Evolutionary conservation across 2,888 invertebrate species (phyloP), one percentile per base, ranked within the genome.

Genomic region (Scaptodrosophila latifasciaeformis): DNA sequence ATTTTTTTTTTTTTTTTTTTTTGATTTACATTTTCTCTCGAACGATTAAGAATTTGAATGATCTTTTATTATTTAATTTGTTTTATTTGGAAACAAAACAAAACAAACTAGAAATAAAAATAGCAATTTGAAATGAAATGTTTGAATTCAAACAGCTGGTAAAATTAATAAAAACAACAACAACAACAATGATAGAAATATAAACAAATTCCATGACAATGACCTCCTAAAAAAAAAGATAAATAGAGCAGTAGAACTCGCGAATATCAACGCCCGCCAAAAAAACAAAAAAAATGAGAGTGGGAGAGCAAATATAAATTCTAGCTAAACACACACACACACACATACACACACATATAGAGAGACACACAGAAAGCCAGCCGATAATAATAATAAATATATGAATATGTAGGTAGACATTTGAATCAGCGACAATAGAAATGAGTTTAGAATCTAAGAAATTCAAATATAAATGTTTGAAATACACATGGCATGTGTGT

Each of bases 141-240:
- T 13, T 7, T 34, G 21, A 29, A 27, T 34, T 10, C 12, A 50
- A 21, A 17, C n/a, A 43, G 27, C 34, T 12, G 21, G 15, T 15
- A 17, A 27, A 7, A 10, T 0, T 19, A 59, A 49, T 54, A 17
- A 55, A 61, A 70, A n/a, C n/a, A n/a, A n/a, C n/a, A n/a, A n/a
- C n/a, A n/a, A n/a, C n/a, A n/a, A n/a, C n/a, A n/a, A n/a, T n/a
- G n/a, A n/a, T n/a, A n/a, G n/a, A n/a, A n/a, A n/a, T n/a, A 66
- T 62, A 70, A 71, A 68, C 66, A 65, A 55, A 68, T 62, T 65
- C 59, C 67, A 58, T 74, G 72, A 74, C 72, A 74, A 74, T 74
- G 75, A 74, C 72, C 71, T 65, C 57, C 65, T 59, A 43, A 43
- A 50, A 17, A 59, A 45, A 40, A 58, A 66, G 64, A 65, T 62